These are phyloP conservation scores for Formicarius rufipectus DNA, from an alignment of 2,113 vertebrate genomes.

Conservation along the genomic window DNA sequence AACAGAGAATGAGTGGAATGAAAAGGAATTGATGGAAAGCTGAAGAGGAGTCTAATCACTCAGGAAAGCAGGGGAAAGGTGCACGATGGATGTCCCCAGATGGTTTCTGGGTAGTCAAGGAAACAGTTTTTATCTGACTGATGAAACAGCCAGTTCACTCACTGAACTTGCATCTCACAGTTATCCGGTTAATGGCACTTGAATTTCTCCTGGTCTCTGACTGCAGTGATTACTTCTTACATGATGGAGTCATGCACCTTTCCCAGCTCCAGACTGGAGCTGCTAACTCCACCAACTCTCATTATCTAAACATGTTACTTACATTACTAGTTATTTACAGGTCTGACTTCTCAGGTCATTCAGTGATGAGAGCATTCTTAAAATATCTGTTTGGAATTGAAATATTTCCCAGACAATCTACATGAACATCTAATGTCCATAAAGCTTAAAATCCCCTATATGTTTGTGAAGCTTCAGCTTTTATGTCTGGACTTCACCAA, in stretches of 20 bases:
- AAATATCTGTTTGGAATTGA: background rate
- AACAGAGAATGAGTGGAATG: constrained; percentile 1
- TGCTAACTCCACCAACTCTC: background rate
- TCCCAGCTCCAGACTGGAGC: background rate
- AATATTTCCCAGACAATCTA: background rate
- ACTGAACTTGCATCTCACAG: background rate
- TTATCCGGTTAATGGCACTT: background rate
- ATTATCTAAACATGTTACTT: background rate
- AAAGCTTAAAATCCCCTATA: background rate
- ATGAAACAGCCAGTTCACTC: background rate
- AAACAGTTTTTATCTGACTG: constrained; percentile 13
- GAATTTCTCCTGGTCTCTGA: background rate
- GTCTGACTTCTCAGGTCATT: background rate
- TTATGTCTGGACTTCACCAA: background rate
- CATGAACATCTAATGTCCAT: background rate
- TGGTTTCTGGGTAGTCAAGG: constrained; percentile 8
- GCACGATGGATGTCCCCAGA: background rate
- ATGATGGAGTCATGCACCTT: background rate
- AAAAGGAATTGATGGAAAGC: constrained; percentile 43
- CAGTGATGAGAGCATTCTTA: background rate
- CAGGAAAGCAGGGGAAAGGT: background rate
- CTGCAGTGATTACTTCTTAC: background rate
- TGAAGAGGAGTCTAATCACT: constrained; percentile 38
- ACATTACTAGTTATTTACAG: background rate
- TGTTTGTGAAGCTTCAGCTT: background rate